Percentiles rank a stretch among this genome's conserved stretches.
These are phyloP conservation scores for Hyppa rectilinea DNA, from an alignment of 2,888 invertebrate species.

Conservation along the genomic window DNA sequence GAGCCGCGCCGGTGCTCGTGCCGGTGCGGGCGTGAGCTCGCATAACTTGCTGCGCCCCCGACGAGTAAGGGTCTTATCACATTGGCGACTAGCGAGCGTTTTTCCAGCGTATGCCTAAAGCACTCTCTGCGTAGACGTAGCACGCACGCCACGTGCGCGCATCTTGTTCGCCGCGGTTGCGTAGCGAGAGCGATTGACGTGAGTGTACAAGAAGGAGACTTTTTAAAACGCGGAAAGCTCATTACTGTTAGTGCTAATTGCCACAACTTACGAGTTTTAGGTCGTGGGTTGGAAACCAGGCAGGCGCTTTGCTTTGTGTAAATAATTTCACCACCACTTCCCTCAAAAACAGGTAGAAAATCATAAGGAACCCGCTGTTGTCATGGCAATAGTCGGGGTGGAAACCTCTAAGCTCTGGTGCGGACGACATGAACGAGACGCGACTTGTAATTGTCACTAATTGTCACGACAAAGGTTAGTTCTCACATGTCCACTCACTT, in stretches of 20 bases:
- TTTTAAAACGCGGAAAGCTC: no score
- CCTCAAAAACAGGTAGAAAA: no score
- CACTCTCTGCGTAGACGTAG: not conserved
- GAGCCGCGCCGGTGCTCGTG: constrained; percentile 9
- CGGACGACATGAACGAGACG: not conserved
- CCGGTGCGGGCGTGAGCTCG: constrained; percentile 34
- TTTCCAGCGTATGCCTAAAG: not conserved
- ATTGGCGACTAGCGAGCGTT: no score
- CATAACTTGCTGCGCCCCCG: constrained; percentile 34
- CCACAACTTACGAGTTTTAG: no score
- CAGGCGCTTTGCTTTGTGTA: no score
- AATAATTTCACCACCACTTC: no score
- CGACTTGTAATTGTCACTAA: not conserved
- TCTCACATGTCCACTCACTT: not conserved
- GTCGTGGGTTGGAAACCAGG: no score
- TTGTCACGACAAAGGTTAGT: not conserved
- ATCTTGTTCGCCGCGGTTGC: not conserved
- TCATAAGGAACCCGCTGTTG: no score
- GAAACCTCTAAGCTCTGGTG: no score
- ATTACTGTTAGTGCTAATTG: no score
- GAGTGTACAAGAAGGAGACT: no score
- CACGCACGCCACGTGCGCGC: not conserved
- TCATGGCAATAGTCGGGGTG: no score
- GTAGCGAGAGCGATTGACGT: not conserved
- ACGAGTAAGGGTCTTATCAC: not conserved